Base-by-base conservation (phyloP, 2,113 vertebrate genomes). In the Ochotona curzoniae region DNA sequence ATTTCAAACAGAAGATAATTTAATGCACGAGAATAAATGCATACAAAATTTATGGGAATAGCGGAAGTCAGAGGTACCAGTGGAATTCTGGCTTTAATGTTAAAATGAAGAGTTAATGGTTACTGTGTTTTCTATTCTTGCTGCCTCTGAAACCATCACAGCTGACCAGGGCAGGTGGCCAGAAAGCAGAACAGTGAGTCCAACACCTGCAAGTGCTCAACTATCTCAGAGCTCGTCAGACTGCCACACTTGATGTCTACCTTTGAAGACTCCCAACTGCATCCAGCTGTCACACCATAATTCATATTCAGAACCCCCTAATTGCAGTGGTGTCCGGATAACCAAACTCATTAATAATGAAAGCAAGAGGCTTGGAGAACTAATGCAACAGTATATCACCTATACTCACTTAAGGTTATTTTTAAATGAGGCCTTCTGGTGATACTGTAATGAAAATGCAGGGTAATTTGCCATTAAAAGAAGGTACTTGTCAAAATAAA, bases 351-450 rank as follows among this genome's bases (percentile, higher is more conserved):
- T 47, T 92, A 90, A n/a, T 44, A 75, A 84, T 70, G 57, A 87
- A 80, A 88, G 76, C 30, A 80, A 47, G 13, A 79, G 63, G 21
- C 66, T 83, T 51, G 93, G 69, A 78, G 49, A 94, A 80, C 8
- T 30, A 83, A 92, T 80, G 26, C 21, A 86, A 93, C 32, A 85
- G 86, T 38, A 75, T 47, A 38, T 26, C 12, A 74, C 75, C 44
- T 73, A 25, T 69, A 87, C 47, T 90, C n/a, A 38, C 57, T 78
- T 86, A 73, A 87, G 87, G 21, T 88, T 87, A 57, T 83, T 76
- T 95, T 90, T 23, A 91, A 71, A 83, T 11, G 15, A 87, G 44
- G 83, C 11, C 57, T 91, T 90, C 30, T 84, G 51, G 84, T 87
- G 76, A 84, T 32, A 67, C 20, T 82, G 8, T 73, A 90, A 71